phyloP scores from a whole-genome alignment of 2,888 invertebrate genomes.

The Yponomeuta evonymella region DNA sequence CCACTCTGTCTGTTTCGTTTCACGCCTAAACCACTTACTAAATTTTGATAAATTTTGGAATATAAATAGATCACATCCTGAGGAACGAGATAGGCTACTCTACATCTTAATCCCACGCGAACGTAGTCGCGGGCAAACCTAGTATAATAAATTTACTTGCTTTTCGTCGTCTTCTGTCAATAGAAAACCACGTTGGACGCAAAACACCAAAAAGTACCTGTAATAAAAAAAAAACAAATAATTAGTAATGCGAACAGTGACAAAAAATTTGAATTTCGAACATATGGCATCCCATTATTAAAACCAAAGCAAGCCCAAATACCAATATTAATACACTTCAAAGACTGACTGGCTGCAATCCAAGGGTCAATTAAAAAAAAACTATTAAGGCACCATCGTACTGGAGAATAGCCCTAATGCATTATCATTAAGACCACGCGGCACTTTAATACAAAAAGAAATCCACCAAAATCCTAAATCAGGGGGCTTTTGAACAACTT shows the following conservation, averaged over 20 bases:
- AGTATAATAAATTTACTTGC: no score
- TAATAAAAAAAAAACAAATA: not conserved
- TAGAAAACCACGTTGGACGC: no score
- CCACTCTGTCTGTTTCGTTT: no score
- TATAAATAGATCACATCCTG: no score
- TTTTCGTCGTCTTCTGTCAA: no score
- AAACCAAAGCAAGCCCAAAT: not conserved
- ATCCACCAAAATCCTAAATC: conserved; percentile 71
- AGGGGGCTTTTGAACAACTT: conserved; percentile 73
- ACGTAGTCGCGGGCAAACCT: no score
- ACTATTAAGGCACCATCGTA: not conserved
- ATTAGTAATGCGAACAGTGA: not conserved
- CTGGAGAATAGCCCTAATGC: conserved; percentile 49
- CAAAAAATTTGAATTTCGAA: not conserved
- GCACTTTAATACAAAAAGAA: conserved; percentile 74
- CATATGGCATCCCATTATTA: not conserved
- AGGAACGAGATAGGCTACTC: no score
- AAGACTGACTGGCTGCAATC: not conserved
- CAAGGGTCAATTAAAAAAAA: conserved; percentile 12
- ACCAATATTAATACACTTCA: conserved; percentile 6
- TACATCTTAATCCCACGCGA: no score
- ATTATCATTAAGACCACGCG: conserved; percentile 74
- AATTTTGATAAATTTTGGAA: no score
- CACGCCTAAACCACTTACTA: no score
- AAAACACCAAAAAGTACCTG: no score